These are phyloP conservation scores for Latrodectus elegans DNA, from an alignment of 2,888 invertebrate genomes.

Conservation along the genomic window DNA sequence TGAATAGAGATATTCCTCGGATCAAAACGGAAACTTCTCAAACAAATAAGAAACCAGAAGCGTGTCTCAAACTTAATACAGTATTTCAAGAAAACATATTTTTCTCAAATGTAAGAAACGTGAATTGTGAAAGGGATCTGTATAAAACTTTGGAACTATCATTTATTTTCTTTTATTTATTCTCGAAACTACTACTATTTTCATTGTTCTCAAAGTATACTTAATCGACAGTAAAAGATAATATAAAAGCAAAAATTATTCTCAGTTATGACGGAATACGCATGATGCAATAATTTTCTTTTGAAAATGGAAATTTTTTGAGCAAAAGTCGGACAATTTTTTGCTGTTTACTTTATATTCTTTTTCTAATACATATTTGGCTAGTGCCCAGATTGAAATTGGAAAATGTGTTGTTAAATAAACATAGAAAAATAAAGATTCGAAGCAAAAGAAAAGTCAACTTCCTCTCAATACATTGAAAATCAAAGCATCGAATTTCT, in stretches of 20 bases:
- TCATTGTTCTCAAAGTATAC: background rate
- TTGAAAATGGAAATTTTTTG: background rate
- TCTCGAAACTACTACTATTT: background rate
- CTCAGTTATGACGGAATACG: background rate
- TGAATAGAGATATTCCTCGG: too few relatives aligned
- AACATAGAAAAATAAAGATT: too few relatives aligned
- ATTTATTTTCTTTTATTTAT: background rate
- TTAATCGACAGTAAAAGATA: background rate
- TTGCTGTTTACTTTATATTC: background rate
- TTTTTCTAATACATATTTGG: background rate
- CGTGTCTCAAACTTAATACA: conserved; percentile 30
- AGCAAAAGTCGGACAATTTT: background rate
- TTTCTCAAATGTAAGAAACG: conserved; percentile 11
- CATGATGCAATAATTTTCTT: background rate
- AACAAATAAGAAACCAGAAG: background rate
- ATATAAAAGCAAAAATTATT: background rate
- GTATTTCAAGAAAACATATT: conserved; percentile 5
- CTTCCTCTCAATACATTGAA: too few relatives aligned
- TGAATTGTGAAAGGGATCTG: conserved; percentile 24
- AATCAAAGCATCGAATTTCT: too few relatives aligned
- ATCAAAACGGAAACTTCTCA: background rate
- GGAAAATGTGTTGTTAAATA: too few relatives aligned
- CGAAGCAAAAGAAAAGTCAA: too few relatives aligned
- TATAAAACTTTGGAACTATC: conserved; percentile 38
- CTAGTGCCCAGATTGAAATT: background rate